phyloP scores from a whole-genome alignment of 2,797 vertebrate species.

The Diplodus sargus region DNA sequence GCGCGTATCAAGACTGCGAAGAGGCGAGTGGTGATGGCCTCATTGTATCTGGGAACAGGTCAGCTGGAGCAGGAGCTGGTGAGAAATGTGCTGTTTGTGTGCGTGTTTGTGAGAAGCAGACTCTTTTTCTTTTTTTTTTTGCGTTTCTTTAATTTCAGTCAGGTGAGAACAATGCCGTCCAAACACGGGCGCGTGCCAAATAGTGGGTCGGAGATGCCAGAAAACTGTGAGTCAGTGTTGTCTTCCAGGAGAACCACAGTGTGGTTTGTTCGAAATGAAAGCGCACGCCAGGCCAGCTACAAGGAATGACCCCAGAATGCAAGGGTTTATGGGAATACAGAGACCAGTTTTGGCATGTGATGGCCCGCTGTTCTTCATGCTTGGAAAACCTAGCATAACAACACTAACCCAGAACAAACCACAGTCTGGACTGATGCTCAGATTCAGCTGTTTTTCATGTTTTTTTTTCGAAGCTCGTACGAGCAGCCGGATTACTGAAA shows the following conservation, averaged over 20 bases:
- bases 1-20: conserved; percentile 89
- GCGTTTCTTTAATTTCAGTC: conserved; percentile 25
- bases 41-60: conserved; percentile 95
- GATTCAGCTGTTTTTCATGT: conserved; percentile 66
- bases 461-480: conserved; percentile 12
- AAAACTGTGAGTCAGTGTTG: conserved; percentile 73
- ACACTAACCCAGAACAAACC: conserved; percentile 70
- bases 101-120: neutral
- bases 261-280: conserved; percentile 61
- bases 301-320: conserved; percentile 67
- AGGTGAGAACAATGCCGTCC: conserved; percentile 69
- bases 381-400: conserved; percentile 74
- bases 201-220: conserved; percentile 61
- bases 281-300: conserved; percentile 42
- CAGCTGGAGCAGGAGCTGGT: conserved; percentile 96
- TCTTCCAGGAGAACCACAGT: conserved; percentile 50
- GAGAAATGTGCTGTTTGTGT: conserved; percentile 54
- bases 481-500: conserved; percentile 40
- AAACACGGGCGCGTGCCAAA: conserved; percentile 35
- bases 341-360: conserved; percentile 68
- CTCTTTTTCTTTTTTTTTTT: no score
- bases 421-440: conserved; percentile 72
- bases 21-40: conserved; percentile 94
- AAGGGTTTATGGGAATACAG: conserved; percentile 68
- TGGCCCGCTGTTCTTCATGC: conserved; percentile 67